Conservation (phyloP, 1,140 invertebrate genomes). For the Pseudobourletiella spinata region DNA sequence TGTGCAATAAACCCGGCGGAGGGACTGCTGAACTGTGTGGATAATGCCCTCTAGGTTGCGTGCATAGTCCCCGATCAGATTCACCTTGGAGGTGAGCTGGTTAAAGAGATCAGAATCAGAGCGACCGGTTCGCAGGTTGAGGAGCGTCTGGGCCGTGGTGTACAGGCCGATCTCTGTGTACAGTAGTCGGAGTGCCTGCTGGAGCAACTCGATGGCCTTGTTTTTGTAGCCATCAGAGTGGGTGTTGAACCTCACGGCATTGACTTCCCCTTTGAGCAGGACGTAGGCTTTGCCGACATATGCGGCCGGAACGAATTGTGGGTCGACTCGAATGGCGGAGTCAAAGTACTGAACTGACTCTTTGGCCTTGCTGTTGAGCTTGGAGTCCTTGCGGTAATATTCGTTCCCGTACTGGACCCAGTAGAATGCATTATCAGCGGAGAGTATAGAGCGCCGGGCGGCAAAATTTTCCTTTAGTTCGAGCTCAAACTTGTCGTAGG, state of each 20-base stretch:
- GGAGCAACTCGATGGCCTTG: not conserved
- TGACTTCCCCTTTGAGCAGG: not conserved
- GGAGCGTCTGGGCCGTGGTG: not conserved
- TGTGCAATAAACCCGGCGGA: not conserved
- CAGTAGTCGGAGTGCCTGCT: not conserved
- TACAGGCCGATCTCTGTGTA: not conserved
- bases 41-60: not conserved
- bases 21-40: not conserved
- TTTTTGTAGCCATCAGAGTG: not conserved
- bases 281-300: not conserved
- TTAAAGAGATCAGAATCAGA: not conserved
- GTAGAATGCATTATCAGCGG: not conserved
- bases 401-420: not conserved
- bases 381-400: not conserved
- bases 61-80: not conserved
- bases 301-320: not conserved
- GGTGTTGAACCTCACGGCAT: not conserved
- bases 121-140: not conserved
- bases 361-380: not conserved
- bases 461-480: not conserved
- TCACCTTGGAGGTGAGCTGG: slow-evolving; percentile 6
- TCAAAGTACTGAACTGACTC: not conserved
- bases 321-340: not conserved
- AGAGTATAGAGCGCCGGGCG: not conserved
- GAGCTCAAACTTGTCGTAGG: not conserved